Evolutionary conservation across 2,113 vertebrate genomes (phyloP).

Genomic region (Sturnus vulgaris): DNA sequence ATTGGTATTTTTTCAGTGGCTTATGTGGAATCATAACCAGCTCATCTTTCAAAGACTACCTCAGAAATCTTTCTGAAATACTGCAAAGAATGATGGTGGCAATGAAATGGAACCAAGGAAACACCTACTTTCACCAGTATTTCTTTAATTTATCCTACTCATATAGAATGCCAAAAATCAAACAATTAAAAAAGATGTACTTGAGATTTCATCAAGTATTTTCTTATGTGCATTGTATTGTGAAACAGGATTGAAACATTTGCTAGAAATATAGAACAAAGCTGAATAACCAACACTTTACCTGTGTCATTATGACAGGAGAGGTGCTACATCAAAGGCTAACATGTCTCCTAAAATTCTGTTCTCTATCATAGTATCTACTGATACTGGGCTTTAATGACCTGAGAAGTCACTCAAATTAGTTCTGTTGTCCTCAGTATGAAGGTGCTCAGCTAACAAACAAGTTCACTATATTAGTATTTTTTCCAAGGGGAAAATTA

Average conservation of each 20-base stretch:
- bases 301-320: not conserved
- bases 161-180: not conserved
- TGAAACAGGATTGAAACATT: not conserved
- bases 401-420: not conserved
- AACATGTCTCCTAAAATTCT: not conserved
- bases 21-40: slow-evolving; percentile 9
- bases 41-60: slow-evolving; percentile 13
- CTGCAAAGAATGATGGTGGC: not conserved
- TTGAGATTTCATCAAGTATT: not conserved
- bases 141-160: not conserved
- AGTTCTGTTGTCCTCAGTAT: not conserved
- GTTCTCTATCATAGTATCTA: not conserved
- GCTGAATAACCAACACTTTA: not conserved
- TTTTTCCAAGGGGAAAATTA: not conserved
- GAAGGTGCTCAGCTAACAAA: not conserved
- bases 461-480: not conserved
- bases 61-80: slow-evolving; percentile 13
- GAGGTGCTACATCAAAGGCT: not conserved
- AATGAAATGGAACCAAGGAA: not conserved
- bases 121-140: not conserved
- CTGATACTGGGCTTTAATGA: not conserved
- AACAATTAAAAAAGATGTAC: not conserved
- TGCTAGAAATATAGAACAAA: not conserved
- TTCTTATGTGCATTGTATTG: not conserved
- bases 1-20: slow-evolving; percentile 4